Conservation (phyloP, 2,797 vertebrate genomes). For the Dryobates pubescens region DNA sequence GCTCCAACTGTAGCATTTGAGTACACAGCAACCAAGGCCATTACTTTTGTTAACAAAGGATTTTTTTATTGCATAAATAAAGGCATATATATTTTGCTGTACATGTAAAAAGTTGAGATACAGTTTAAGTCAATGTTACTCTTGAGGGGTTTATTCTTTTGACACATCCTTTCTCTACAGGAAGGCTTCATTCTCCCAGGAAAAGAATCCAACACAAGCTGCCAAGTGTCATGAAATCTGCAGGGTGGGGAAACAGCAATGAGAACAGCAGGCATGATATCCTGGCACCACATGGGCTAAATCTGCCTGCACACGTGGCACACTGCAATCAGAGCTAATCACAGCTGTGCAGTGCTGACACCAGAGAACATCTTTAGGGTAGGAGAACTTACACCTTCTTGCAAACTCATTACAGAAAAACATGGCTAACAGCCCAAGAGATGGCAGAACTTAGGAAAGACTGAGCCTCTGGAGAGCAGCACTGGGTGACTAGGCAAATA, state of each 20-base stretch:
- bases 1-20: not conserved
- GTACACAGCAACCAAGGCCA: not conserved
- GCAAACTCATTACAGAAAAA: not conserved
- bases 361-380: not conserved
- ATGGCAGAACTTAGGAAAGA: not conserved
- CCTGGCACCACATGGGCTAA: not conserved
- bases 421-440: not conserved
- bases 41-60: not conserved
- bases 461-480: not conserved
- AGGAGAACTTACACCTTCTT: not conserved
- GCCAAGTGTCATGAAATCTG: slow-evolving; percentile 29
- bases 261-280: not conserved
- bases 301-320: not conserved
- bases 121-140: not conserved
- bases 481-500: not conserved
- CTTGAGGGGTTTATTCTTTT: slow-evolving; percentile 16
- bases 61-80: slow-evolving; percentile 59
- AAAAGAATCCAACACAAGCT: slow-evolving; percentile 10
- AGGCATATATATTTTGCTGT: not conserved
- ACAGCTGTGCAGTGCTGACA: not conserved
- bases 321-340: not conserved
- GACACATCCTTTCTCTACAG: not conserved
- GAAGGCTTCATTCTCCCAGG: slow-evolving; percentile 1
- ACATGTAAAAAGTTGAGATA: not conserved
- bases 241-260: slow-evolving; percentile 31